phyloP scores from a whole-genome alignment of 2,797 vertebrate genomes.

The Thaleichthys pacificus region DNA sequence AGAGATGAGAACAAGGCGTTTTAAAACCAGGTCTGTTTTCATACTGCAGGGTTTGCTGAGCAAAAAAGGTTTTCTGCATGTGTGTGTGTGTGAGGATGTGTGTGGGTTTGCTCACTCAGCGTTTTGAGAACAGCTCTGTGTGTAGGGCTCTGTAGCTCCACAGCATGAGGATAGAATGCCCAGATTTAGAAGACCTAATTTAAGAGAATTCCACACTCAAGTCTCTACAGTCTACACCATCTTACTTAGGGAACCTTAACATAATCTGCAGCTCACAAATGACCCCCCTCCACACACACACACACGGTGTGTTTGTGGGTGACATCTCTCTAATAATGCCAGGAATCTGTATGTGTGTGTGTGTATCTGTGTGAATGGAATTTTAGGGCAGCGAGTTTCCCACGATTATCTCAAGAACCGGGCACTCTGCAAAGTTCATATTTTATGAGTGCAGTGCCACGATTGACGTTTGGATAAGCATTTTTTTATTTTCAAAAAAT shows the following conservation, averaged over 20 bases:
- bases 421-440: no score
- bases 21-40: not conserved
- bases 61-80: not conserved
- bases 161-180: slow-evolving; percentile 22
- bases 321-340: not conserved
- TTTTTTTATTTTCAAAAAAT: no score
- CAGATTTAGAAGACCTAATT: slow-evolving; percentile 27
- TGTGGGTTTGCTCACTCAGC: not conserved
- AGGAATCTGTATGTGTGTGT: slow-evolving; percentile 23
- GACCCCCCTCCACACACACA: not conserved
- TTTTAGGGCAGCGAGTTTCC: no score
- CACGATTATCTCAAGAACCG: no score
- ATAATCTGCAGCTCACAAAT: slow-evolving; percentile 45
- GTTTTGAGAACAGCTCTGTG: slow-evolving; percentile 15
- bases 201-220: slow-evolving; percentile 37
- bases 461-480: no score
- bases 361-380: slow-evolving; percentile 12
- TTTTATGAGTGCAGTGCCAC: no score
- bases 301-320: not conserved
- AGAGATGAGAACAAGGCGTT: not conserved
- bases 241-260: slow-evolving; percentile 54
- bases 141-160: slow-evolving; percentile 14
- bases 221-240: slow-evolving; percentile 33
- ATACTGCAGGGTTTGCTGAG: not conserved
- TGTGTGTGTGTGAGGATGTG: not conserved